These are phyloP conservation scores for Rhea pennata DNA, from an alignment of 2,113 vertebrate species.

Conservation along the genomic window DNA sequence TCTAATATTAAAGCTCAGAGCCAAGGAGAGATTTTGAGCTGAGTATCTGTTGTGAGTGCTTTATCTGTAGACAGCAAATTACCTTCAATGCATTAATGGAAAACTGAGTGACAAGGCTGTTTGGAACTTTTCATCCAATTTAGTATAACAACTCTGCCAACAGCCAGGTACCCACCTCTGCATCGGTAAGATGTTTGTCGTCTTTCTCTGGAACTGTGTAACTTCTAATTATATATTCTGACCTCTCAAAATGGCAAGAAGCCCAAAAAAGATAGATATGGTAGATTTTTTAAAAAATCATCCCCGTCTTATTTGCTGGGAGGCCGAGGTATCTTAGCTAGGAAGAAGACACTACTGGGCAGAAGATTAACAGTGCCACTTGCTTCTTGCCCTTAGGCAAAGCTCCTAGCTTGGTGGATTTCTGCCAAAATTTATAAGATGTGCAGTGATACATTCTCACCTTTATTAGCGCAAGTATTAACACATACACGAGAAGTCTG, in stretches of 20 bases:
- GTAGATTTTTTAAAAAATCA: not conserved
- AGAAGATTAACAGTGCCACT: slow-evolving; percentile 30
- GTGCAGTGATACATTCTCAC: not conserved
- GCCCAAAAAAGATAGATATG: not conserved
- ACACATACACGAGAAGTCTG: not conserved
- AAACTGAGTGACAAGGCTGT: not conserved
- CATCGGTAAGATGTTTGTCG: fast-evolving
- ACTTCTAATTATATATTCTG: not conserved
- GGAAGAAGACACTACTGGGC: not conserved
- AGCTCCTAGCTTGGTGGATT: slow-evolving; percentile 8
- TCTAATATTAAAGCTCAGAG: not conserved
- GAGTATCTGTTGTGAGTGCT: not conserved
- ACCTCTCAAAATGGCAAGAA: not conserved
- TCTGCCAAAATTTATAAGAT: not conserved
- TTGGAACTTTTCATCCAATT: not conserved
- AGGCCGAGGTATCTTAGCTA: not conserved
- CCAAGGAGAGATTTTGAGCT: not conserved
- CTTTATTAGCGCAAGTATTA: slow-evolving; percentile 23
- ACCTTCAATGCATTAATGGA: not conserved
- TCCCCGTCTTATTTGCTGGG: not conserved
- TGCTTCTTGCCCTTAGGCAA: slow-evolving; percentile 9
- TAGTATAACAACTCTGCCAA: not conserved
- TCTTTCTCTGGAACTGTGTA: not conserved
- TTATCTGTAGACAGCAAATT: not conserved
- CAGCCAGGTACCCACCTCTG: not conserved